These are phyloP conservation scores for Dasyurus viverrinus DNA, from an alignment of 2,113 vertebrate genomes.

Conservation along the genomic window DNA sequence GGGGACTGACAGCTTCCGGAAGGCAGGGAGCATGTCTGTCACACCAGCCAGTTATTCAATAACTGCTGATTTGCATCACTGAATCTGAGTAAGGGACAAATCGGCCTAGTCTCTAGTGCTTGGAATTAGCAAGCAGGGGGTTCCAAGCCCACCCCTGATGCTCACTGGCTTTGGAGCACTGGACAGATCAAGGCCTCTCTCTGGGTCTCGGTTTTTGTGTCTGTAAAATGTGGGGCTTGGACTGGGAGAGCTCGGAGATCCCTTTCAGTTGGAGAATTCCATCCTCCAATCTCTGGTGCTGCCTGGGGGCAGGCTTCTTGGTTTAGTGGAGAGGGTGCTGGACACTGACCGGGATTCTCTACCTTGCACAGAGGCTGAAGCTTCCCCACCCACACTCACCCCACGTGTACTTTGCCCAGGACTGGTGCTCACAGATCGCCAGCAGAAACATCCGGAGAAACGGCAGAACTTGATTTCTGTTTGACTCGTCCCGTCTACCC, in stretches of 20 bases:
- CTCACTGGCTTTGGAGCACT: background rate
- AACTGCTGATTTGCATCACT: background rate
- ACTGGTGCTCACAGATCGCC: background rate
- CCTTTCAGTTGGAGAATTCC: background rate
- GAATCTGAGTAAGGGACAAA: background rate
- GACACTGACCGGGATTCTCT: background rate
- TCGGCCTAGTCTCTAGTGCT: rapidly evolving
- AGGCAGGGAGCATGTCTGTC: no score
- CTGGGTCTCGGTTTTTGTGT: background rate
- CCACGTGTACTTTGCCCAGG: background rate
- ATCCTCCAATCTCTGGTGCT: background rate
- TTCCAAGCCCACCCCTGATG: background rate
- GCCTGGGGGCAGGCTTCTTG: background rate
- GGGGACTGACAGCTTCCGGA: background rate
- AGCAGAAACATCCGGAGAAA: background rate
- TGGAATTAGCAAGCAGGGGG: background rate
- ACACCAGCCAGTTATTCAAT: background rate
- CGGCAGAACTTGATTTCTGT: background rate
- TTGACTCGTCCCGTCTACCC: background rate
- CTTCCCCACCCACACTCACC: background rate
- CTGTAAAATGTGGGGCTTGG: background rate
- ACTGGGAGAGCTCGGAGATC: background rate
- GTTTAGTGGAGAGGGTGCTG: background rate
- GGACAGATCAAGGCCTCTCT: no score
- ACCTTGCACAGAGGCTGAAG: background rate